Evolutionary conservation across 2,113 vertebrate genomes (phyloP), one percentile per base, ranked within the genome.

Genomic region (Seriola aureovittata): DNA sequence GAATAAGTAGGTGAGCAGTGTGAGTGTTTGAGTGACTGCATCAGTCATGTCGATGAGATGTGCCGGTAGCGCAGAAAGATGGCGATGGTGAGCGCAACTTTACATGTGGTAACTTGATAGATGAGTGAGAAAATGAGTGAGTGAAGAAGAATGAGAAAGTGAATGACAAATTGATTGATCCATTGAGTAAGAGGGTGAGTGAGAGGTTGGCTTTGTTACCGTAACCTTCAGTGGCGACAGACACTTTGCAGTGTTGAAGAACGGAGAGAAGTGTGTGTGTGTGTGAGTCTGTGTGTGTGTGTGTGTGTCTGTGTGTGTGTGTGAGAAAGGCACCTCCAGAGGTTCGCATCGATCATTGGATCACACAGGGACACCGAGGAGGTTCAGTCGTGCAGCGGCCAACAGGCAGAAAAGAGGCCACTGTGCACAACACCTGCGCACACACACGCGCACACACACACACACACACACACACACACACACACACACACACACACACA

Each of bases 261-360:
- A 78, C 34, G 23, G 65, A 62, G 63, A 29, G 52, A 57, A 40
- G 66, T 29, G 74, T 80, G 13, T 48, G 68, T 42, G 38, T 80
- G 92, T 29, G 74, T 80, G 13, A 40, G 68, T 50, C 38, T 60
- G 64, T 75, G 40, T 60, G 75, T 71, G 73, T 29, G 74, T 80
- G 13, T 48, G 68, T 42, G 38, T 81, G 92, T 29, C 71, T 80
- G 13, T 48, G 68, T 50, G 46, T 60, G 68, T 75, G 40, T 60
- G 75, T 71, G 52, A 81, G 92, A 94, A 93, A 91, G 63, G 97
- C 97, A 88, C 97, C 97, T 94, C 78, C 89, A 95, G 83, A 86
- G 67, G 81, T 87, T 89, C 23, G 81, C 92, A 91, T 21, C 91
- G 78, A 95, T 94, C 87, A 91, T 71, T 71, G 36, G 88, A 93